A percentile compares a stretch with the other conserved stretches of the same genome.
phyloP scores from a whole-genome alignment of 92 coral and sea anemone genomes.

The Heliopora coerulea region DNA sequence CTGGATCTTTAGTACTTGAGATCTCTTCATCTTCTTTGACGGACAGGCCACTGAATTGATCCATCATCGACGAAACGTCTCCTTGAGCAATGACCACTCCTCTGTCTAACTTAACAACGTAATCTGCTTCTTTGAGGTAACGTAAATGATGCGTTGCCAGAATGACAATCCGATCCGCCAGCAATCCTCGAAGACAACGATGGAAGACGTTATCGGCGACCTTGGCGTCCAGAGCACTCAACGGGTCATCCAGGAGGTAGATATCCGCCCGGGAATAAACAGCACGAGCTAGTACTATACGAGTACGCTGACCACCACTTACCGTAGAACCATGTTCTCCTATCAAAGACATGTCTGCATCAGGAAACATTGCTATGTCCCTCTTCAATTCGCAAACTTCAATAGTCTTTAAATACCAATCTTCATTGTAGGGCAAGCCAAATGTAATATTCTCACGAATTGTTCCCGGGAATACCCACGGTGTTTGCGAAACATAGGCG shows the following conservation, averaged over 20 bases:
- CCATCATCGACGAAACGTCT: not conserved
- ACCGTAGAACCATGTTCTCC: not conserved
- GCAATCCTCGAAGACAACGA: not conserved
- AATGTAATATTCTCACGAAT: slow-evolving; percentile 25
- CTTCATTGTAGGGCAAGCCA: not conserved
- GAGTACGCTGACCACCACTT: not conserved
- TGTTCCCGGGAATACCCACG: slow-evolving; percentile 20
- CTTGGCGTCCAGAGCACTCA: not conserved
- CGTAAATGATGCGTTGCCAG: not conserved
- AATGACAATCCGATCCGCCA: slow-evolving; percentile 7
- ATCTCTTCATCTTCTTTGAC: not conserved
- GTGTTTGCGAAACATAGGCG: slow-evolving; percentile 18
- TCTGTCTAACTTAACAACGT: not conserved
- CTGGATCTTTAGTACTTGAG: no score
- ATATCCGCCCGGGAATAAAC: slow-evolving; percentile 14
- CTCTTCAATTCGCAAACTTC: slow-evolving; percentile 8
- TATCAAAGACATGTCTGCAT: not conserved
- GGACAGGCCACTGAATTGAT: not conserved
- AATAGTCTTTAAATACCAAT: not conserved
- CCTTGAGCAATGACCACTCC: slow-evolving; percentile 7
- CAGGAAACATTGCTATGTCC: not conserved
- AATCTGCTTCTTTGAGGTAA: not conserved
- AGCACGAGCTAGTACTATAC: not conserved
- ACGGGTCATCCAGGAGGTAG: not conserved
- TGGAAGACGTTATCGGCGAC: not conserved